Percentiles rank a stretch among this genome's conserved stretches.
These are phyloP conservation scores for Pygocentrus nattereri DNA, from an alignment of 2,797 vertebrate species.

Conservation along the genomic window DNA sequence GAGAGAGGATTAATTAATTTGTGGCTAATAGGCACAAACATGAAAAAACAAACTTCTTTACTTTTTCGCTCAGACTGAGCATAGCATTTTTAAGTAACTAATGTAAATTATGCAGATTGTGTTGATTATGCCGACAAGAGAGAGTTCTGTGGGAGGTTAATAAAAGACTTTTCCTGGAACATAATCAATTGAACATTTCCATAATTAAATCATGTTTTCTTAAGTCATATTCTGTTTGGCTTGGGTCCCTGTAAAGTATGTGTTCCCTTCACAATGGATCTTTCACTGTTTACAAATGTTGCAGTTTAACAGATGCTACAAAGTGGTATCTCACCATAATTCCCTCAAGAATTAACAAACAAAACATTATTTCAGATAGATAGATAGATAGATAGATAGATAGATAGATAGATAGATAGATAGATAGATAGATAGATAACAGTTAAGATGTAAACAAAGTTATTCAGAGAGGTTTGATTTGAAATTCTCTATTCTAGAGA, in stretches of 20 bases:
- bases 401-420: neutral
- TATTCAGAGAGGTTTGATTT: neutral
- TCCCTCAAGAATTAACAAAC: neutral
- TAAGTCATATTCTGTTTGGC: conserved; percentile 74
- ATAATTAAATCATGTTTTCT: conserved; percentile 75
- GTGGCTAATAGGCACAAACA: conserved; percentile 89
- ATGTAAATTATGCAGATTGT: conserved; percentile 86
- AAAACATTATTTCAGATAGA: neutral
- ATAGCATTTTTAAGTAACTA: conserved; percentile 82
- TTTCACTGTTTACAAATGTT: neutral
- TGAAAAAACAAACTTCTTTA: conserved; percentile 88
- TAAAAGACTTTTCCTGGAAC: conserved; percentile 79
- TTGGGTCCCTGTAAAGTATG: conserved; percentile 54
- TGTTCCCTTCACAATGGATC: conserved; percentile 25
- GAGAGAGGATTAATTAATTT: conserved; percentile 86
- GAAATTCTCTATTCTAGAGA: neutral
- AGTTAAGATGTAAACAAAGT: neutral
- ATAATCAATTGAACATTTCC: conserved; percentile 78
- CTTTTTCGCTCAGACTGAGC: conserved; percentile 79
- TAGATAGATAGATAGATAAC: neutral
- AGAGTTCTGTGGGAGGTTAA: conserved; percentile 78
- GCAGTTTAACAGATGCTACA: neutral
- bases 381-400: neutral
- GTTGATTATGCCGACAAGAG: conserved; percentile 84
- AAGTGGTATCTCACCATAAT: neutral